Percentiles rank a stretch among this genome's conserved stretches.
Evolutionary conservation across 2,113 vertebrate genomes (phyloP).

Genomic region (Cacatua alba): DNA sequence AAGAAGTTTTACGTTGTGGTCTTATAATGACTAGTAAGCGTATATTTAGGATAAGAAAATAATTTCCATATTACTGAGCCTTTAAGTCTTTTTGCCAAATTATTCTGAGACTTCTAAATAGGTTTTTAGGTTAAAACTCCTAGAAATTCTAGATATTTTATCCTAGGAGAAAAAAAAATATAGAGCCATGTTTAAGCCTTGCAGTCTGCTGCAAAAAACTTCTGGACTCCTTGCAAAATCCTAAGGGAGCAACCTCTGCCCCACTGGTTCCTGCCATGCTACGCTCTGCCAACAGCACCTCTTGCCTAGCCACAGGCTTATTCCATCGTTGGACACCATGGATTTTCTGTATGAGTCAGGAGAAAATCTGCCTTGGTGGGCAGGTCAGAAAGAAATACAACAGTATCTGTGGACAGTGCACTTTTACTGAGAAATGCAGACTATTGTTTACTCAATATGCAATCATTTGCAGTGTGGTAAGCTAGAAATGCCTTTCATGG

Average conservation of each 20-base stretch:
- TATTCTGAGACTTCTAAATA: not conserved
- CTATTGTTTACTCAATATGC: not conserved
- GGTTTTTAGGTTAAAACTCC: not conserved
- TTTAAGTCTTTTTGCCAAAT: slow-evolving; percentile 25
- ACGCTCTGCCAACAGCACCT: not conserved
- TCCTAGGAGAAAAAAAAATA: not conserved
- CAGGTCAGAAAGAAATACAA: not conserved
- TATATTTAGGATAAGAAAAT: slow-evolving; percentile 46
- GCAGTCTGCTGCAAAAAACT: not conserved
- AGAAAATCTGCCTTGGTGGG: not conserved
- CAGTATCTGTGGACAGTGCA: not conserved
- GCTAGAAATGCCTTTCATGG: not conserved
- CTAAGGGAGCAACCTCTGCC: not conserved
- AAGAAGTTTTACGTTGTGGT: not conserved
- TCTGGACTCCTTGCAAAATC: not conserved
- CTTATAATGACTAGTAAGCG: slow-evolving; percentile 9
- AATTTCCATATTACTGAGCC: slow-evolving; percentile 4
- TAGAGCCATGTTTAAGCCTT: not conserved
- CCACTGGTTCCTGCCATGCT: not conserved
- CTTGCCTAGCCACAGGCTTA: not conserved
- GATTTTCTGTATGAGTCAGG: not conserved
- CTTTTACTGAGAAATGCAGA: not conserved
- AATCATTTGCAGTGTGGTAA: not conserved
- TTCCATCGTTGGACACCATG: not conserved
- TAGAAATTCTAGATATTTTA: not conserved